phyloP scores from a whole-genome alignment of 2,113 vertebrate species.

The Camelus bactrianus region DNA sequence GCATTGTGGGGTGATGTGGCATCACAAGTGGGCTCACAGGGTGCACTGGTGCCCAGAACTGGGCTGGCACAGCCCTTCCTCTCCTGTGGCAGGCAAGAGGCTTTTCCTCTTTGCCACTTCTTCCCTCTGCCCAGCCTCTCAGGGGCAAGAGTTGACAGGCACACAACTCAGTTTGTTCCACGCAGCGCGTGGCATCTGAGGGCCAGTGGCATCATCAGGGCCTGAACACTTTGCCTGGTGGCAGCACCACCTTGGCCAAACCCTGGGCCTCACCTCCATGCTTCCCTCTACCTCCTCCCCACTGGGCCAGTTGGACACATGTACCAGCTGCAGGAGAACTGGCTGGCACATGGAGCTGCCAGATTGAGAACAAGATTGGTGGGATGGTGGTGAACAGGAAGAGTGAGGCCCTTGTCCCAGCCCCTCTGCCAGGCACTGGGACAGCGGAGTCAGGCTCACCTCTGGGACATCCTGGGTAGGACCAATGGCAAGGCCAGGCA shows the following conservation, averaged over 20 bases:
- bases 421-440: neutral
- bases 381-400: neutral
- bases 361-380: neutral
- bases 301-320: conserved; percentile 33
- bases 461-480: neutral
- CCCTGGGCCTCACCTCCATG: neutral
- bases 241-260: neutral
- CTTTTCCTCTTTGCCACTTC: neutral
- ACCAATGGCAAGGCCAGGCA: neutral
- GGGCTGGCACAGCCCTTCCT: conserved; percentile 18
- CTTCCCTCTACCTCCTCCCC: neutral
- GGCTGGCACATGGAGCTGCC: conserved; percentile 26
- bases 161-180: neutral
- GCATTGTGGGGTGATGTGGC: neutral
- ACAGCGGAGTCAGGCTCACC: neutral
- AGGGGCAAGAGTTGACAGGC: neutral
- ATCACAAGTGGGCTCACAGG: neutral
- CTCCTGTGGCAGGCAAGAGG: neutral
- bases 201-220: neutral
- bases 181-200: neutral
- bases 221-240: neutral
- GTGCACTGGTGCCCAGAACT: conserved; percentile 21
- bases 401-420: neutral
- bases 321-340: neutral
- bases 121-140: neutral